These are phyloP conservation scores for Nyctibius grandis DNA, from an alignment of 2,797 vertebrate species.

Conservation along the genomic window DNA sequence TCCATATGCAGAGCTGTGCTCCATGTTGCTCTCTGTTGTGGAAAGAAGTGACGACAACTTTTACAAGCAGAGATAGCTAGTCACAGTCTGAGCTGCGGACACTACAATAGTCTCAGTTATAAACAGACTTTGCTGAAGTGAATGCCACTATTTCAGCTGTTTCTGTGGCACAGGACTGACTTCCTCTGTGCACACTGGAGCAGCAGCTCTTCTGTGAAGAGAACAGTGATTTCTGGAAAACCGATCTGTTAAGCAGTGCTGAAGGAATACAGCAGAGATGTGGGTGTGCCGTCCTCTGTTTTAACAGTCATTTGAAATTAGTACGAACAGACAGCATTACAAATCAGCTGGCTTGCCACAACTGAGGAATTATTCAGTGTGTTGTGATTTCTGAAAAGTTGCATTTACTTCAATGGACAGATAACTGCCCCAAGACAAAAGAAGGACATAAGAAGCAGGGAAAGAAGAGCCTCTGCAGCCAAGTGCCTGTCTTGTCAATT, in stretches of 20 bases:
- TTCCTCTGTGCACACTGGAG: not conserved
- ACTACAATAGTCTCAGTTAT: not conserved
- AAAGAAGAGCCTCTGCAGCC: not conserved
- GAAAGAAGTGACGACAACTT: slow-evolving; percentile 4
- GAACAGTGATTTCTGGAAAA: slow-evolving; percentile 46
- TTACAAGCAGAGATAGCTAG: slow-evolving; percentile 35
- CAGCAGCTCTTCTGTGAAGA: not conserved
- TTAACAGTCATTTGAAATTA: slow-evolving; percentile 63
- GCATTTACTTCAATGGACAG: slow-evolving; percentile 40
- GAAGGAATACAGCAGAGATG: slow-evolving; percentile 33
- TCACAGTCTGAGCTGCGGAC: slow-evolving; percentile 8
- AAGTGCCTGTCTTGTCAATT: not conserved
- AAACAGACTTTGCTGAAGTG: not conserved
- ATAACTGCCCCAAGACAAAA: not conserved
- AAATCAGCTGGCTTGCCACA: slow-evolving; percentile 52
- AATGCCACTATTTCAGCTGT: not conserved
- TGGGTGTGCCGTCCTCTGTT: slow-evolving; percentile 51
- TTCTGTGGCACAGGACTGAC: not conserved
- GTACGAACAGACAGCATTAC: slow-evolving; percentile 51
- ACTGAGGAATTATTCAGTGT: slow-evolving; percentile 26
- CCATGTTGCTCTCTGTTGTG: not conserved
- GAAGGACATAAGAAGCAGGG: not conserved
- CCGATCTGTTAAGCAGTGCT: slow-evolving; percentile 15
- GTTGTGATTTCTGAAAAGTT: slow-evolving; percentile 45
- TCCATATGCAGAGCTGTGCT: not conserved